Conservation (phyloP, 2,797 vertebrate species). For the Crocidura indochinensis region DNA sequence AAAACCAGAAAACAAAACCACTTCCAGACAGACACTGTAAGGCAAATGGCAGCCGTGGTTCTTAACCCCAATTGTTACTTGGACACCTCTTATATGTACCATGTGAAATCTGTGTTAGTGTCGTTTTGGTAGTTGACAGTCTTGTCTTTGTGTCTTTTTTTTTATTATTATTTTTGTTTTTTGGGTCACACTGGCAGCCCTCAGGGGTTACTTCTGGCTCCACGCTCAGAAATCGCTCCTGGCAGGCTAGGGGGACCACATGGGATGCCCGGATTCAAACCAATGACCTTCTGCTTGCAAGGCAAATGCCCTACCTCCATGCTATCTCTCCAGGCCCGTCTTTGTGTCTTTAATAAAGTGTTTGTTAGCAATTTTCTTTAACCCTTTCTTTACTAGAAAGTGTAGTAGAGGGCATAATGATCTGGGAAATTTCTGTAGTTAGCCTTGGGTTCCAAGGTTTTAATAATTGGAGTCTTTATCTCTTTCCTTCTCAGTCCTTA, state of each 20-base stretch:
- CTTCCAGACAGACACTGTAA: slow-evolving; percentile 23
- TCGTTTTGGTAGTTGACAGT: slow-evolving; percentile 8
- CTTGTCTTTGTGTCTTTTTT: not conserved
- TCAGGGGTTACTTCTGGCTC: too few relatives aligned
- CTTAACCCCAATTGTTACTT: slow-evolving; percentile 56
- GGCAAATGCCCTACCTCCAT: too few relatives aligned
- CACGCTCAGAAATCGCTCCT: too few relatives aligned
- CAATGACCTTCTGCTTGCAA: too few relatives aligned
- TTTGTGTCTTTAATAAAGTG: too few relatives aligned
- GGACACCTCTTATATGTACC: not conserved
- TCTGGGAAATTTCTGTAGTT: not conserved
- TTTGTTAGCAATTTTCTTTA: slow-evolving; percentile 49
- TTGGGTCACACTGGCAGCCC: too few relatives aligned
- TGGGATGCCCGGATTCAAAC: too few relatives aligned
- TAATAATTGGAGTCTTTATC: not conserved
- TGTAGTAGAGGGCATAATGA: slow-evolving; percentile 24
- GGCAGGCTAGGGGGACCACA: too few relatives aligned
- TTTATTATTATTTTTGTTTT: too few relatives aligned
- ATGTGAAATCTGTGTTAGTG: slow-evolving; percentile 8
- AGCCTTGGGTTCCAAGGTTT: not conserved
- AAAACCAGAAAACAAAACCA: not conserved
- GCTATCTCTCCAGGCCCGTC: too few relatives aligned
- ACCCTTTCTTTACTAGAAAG: slow-evolving; percentile 37
- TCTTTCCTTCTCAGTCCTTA: not conserved
- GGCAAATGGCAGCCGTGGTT: not conserved